Base-by-base conservation (phyloP, 2,797 vertebrate species). In the Phataginus tricuspis region DNA sequence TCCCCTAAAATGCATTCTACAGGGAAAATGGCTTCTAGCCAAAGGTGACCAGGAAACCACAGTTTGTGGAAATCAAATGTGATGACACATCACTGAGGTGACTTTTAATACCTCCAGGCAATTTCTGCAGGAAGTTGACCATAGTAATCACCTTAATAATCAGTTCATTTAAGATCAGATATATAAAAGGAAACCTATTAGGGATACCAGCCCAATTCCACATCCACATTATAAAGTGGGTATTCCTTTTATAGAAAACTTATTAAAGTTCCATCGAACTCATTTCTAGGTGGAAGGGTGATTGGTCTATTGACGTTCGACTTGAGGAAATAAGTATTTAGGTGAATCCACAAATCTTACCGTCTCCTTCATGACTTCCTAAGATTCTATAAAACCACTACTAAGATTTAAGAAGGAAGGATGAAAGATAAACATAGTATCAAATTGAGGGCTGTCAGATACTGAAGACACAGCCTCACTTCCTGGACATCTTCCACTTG, bases 271-370 rank as follows among this genome's bases (percentile, higher is more conserved):
- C 72, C 90, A 1, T 39, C 68, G 77, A 86, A 79, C 31, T 86
- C 74, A 79, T 91, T 92, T 95, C 19, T 75, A 85, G 82, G 39
- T 74, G 11, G 16, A 39, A 1, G 31, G 27, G 25, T n/a, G 9
- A 69, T 6, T 45, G 31, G 25, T 45, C n/a, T 85, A 16, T 77
- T 86, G 90, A 78, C 16, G 86, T 34, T 66, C 90, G 53, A 85
- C 39, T 77, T 49, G 31, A 82, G 63, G 66, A 87, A 74, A 79
- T n/a, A 75, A 95, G 72, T 63, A 89, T 66, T 69, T 91, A 83
- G 8, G 42, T 45, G n/a, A 95, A 31, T 8, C 69, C 37, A 83
- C 87, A 95, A 71, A 87, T 51, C 83, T 89, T 63, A 85, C 72
- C 57, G 74, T 75, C 37, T 1, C 2, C 55, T 86, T 92, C 37